Evolutionary conservation across 2,113 vertebrate genomes (phyloP), one percentile per base, ranked within the genome.

Genomic region (Nothobranchius furzeri): DNA sequence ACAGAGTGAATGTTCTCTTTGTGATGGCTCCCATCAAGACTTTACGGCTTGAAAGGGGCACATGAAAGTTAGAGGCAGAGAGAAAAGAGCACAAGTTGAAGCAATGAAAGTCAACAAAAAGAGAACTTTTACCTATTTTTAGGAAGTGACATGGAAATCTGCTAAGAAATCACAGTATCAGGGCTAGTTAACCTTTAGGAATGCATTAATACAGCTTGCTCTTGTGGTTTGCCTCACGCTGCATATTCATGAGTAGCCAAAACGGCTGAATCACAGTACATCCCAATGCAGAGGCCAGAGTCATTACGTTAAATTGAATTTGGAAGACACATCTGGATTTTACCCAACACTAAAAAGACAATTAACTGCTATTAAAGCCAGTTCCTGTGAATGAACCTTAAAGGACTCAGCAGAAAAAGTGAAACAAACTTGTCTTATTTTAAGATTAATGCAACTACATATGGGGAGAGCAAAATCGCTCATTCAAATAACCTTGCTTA

Each of bases 401-500:
- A 85, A 57, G 46, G 40, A 10, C 6, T 63, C 47, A 13, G 42
- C 15, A 35, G 64, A 47, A 49, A 84, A 79, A 50, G 30, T n/a
- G 72, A 85, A 87, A 76, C 70, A 55, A 59, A 76, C 58, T 70
- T 76, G 67, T 81, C 74, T 70, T 46, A 11, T 66, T 69, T 81
- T 75, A 75, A 86, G 85, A 91, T 90, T 68, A 82, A 89, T 91
- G 75, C 71, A 75, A 80, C 74, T 83, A 20, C 20, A 85, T 89
- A 88, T 76, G 82, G 73, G 76, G 76, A 78, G 76, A 86, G 77
- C 64, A 79, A 79, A 88, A 91, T 90, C 76, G 85, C 40, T 90
- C 86, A 87, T 91, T 87, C 87, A 90, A 90, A 91, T 89, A 89
- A 85, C 86, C 83, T 83, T 89, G 81, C 90, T 86, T 88, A 89